phyloP scores from a whole-genome alignment of 2,113 vertebrate genomes.

The Oryctolagus cuniculus region mOryCun1.1 NC_091448.1:1662501-1663000 shows the following conservation, averaged over 20 bases:
- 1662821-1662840: not conserved
- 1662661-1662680: no score
- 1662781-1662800: not conserved
- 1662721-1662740: not conserved
- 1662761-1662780: not conserved
- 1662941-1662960: not conserved
- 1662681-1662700: no score
- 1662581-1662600: not conserved
- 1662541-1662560: not conserved
- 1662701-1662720: no score
- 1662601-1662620: not conserved
- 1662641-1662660: no score
- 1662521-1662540: not conserved
- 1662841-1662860: not conserved
- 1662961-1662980: not conserved
- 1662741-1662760: no score
- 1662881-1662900: accelerated
- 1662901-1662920: no score
- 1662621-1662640: not conserved
- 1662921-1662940: no score
- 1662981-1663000: accelerated
- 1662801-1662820: not conserved
- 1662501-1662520: accelerated
- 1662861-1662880: accelerated
- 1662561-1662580: not conserved